Conservation (phyloP, 2,888 invertebrate species). For the Oasisia sp. region DNA sequence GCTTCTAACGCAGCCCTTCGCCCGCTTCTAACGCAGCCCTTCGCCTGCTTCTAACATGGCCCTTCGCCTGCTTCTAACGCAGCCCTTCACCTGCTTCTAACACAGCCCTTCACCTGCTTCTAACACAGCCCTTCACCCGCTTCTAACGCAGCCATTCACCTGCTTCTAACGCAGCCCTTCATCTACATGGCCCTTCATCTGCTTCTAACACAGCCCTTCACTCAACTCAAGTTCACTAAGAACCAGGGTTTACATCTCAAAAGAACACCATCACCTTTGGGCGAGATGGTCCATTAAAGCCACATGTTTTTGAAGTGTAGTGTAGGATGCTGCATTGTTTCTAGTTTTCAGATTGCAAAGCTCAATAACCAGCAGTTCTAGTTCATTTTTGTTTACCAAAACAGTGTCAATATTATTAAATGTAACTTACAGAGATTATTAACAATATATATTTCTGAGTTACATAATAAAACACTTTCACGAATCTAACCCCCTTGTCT, state of each 20-base stretch:
- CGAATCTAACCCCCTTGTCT: neutral
- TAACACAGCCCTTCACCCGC: neutral
- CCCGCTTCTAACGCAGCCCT: too few species aligned
- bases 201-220: neutral
- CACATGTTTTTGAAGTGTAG: neutral
- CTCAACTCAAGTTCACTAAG: neutral
- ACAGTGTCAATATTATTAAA: neutral
- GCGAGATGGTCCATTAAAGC: neutral
- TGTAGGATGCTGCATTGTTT: neutral
- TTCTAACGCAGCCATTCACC: neutral
- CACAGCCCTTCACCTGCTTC: neutral
- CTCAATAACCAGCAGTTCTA: neutral
- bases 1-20: too few species aligned
- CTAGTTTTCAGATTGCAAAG: neutral
- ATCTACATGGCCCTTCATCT: neutral
- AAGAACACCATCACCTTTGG: neutral
- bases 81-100: neutral
- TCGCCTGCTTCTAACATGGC: neutral
- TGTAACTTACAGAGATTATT: neutral
- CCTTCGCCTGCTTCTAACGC: neutral
- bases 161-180: neutral
- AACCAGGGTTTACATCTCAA: neutral
- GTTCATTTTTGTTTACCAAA: neutral
- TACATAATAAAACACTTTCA: neutral
- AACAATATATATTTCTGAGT: neutral